These are phyloP conservation scores for Sinopyrophorus schimmeli DNA, from an alignment of 2,888 invertebrate species.

Conservation along the genomic window DNA sequence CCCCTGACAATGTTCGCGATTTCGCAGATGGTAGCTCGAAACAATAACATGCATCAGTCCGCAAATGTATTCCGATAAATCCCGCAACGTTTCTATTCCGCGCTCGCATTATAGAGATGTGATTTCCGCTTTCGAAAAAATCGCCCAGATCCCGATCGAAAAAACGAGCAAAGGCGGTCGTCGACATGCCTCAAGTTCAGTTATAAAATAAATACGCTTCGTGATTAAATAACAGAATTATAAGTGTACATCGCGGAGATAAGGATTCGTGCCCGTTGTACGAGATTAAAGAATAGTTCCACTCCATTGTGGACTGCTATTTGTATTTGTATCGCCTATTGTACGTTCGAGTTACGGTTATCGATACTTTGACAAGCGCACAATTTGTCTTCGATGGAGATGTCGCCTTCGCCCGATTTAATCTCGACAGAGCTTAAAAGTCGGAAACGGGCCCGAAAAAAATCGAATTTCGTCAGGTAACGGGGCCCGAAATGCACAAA, in stretches of 20 bases:
- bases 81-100: conserved; percentile 5
- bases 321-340: conserved; percentile 24
- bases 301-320: conserved; percentile 10
- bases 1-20: conserved; percentile 29
- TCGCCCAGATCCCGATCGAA: no score
- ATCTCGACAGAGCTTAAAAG: no score
- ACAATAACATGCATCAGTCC: conserved; percentile 40
- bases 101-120: conserved; percentile 17
- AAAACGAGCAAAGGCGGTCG: no score
- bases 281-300: conserved; percentile 6
- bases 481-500: no score
- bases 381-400: conserved; percentile 26
- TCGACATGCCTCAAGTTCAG: no score
- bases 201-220: no score
- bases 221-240: no score
- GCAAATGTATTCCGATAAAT: conserved; percentile 20
- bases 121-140: conserved; percentile 7
- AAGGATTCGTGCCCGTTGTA: conserved; percentile 13
- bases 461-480: no score
- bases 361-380: conserved; percentile 18
- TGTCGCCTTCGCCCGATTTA: conserved; percentile 13
- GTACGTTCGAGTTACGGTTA: conserved; percentile 20
- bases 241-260: no score
- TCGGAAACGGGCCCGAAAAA: no score
- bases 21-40: conserved; percentile 42